Base-by-base conservation (phyloP, 1,140 invertebrate species). In the Episyrphus balteatus region DNA sequence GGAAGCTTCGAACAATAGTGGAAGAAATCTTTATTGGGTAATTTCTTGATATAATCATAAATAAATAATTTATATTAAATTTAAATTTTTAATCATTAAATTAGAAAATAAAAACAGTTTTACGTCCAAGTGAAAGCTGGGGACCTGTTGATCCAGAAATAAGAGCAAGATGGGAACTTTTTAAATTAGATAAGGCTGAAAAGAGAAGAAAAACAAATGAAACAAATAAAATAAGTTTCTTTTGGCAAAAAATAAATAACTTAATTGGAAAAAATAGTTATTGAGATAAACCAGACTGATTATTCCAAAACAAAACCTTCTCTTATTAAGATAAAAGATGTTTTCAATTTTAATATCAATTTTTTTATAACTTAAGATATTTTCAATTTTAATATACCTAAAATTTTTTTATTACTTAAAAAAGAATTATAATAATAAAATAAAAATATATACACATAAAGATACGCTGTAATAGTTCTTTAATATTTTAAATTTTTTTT, bases 51-150 rank as follows among this genome's bases (percentile, higher is more conserved):
- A 72, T 43, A 36, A 59, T 34, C 31, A 54, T 17, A 42, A 42
- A 0, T 38, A 42, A 13, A 19, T 36, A 32, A 3, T 34, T n/a
- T 9, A 3, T 6, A 21, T 51, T 44, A 54, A 53, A 58, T 42
- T 42, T 45, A 40, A 47, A 44, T 45, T 51, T 17, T 21, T 34
- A 12, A 37, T 44, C 14, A 39, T 10, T 37, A 32, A 31, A 43
- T 1, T 37, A 82, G 77, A 77, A 73, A 41, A 46, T 81, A 2
- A 67, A 62, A 49, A 56, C 53, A 8, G 61, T 73, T 0, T 72
- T 82, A 34, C 55, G 53, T 15, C 70, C 75, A 15, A 74, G 70
- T 19, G 55, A 68, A 2, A 70, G 74, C 10, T 84, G 81, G 74
- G 82, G 82, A 3, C 83, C 83, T 0, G 64, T 57, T 1, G 68